A percentile compares a stretch with the other conserved stretches of the same genome.
These are phyloP conservation scores for Parthenolecanium corni DNA, from an alignment of 2,888 invertebrate species.

Conservation along the genomic window DNA sequence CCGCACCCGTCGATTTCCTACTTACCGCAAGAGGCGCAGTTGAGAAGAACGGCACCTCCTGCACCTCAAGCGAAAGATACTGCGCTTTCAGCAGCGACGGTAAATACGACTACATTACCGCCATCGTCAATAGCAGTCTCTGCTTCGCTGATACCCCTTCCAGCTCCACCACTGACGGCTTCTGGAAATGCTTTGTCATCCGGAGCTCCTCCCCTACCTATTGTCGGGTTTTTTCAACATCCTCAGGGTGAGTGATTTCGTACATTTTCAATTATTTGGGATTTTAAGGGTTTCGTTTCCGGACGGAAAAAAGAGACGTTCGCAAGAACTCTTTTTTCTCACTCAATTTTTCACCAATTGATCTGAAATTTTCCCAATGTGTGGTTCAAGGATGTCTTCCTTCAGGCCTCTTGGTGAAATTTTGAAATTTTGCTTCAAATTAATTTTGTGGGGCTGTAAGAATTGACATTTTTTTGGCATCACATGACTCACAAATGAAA, in stretches of 20 bases:
- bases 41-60: background rate
- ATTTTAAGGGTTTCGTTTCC: too few relatives aligned
- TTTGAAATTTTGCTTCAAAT: too few relatives aligned
- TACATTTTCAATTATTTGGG: too few relatives aligned
- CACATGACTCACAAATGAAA: too few relatives aligned
- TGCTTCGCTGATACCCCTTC: constrained; percentile 17
- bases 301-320: too few relatives aligned
- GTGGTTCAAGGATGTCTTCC: background rate
- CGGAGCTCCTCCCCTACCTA: constrained; percentile 13
- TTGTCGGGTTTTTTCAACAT: constrained; percentile 20
- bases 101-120: constrained; percentile 4
- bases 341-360: too few relatives aligned
- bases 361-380: too few relatives aligned
- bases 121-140: constrained; percentile 17
- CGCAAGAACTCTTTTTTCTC: too few relatives aligned
- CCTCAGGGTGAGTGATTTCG: constrained; percentile 17
- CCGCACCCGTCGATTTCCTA: background rate
- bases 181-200: constrained; percentile 5
- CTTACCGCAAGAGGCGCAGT: too few relatives aligned
- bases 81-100: background rate
- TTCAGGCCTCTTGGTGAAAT: background rate
- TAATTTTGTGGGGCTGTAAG: too few relatives aligned
- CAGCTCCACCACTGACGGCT: constrained; percentile 20
- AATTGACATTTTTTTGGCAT: background rate
- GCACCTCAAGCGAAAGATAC: constrained; percentile 4